Evolutionary conservation across 1,140 invertebrate species (phyloP).

Genomic region (Cataglyphis hispanica): DNA sequence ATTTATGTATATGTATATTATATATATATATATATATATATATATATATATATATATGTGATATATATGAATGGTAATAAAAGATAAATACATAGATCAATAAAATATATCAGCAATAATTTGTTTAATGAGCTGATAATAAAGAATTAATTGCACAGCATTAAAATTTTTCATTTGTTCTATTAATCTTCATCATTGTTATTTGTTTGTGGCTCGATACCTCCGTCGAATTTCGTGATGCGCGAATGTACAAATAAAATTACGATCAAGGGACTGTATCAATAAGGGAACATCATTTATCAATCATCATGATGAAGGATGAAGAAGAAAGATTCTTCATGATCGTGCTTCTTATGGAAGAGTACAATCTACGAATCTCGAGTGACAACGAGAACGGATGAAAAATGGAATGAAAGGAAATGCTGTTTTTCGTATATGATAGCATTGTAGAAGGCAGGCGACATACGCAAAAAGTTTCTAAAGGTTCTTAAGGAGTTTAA

Average conservation of each 20-base stretch:
- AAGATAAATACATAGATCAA: background rate
- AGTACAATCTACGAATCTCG: constrained; percentile 48
- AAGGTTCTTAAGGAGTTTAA: constrained; percentile 2
- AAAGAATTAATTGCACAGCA: background rate
- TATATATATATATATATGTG: no score
- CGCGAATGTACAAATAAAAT: constrained; percentile 62
- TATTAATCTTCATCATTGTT: background rate
- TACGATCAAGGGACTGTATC: constrained; percentile 23
- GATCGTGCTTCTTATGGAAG: constrained; percentile 64
- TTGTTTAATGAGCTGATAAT: background rate
- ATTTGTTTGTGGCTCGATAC: constrained; percentile 36
- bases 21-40: no score
- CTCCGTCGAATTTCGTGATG: constrained; percentile 34
- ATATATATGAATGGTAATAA: background rate
- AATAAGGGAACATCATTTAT: constrained; percentile 9
- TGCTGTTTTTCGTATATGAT: constrained; percentile 41
- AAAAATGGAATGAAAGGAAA: constrained; percentile 54
- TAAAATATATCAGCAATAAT: constrained; percentile 17
- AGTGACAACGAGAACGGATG: constrained; percentile 41
- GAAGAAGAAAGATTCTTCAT: constrained; percentile 4
- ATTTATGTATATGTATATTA: background rate
- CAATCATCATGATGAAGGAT: constrained; percentile 22
- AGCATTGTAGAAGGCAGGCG: constrained; percentile 26
- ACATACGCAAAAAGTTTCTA: constrained; percentile 26
- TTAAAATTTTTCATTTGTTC: background rate